Evolutionary conservation across 2,113 vertebrate species (phyloP).

Genomic region (Antennarius striatus): DNA sequence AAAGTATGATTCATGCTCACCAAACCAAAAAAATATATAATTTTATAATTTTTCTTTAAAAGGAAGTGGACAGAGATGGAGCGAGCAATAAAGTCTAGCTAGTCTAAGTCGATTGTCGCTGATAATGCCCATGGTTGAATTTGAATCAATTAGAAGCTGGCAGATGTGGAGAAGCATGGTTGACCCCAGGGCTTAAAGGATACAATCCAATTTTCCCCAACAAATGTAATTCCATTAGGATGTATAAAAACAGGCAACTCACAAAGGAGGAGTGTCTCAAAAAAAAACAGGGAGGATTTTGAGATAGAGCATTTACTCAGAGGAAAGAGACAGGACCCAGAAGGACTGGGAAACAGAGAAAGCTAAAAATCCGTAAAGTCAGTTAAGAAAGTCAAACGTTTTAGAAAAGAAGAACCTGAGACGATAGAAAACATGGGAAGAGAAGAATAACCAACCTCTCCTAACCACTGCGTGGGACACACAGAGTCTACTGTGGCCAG

Average conservation of each 20-base stretch:
- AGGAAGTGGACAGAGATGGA: conserved; percentile 32
- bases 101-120: conserved; percentile 76
- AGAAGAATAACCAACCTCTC: too few relatives aligned
- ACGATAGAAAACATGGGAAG: too few relatives aligned
- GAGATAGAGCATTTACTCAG: conserved; percentile 30
- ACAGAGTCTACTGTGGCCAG: too few relatives aligned
- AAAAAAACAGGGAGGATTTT: conserved; percentile 40
- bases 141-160: conserved; percentile 83
- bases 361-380: conserved; percentile 17
- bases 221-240: conserved; percentile 88
- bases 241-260: conserved; percentile 63
- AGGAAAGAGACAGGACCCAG: conserved; percentile 47
- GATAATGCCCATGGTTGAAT: conserved; percentile 86
- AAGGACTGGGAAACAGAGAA: conserved; percentile 48
- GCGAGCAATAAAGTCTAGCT: conserved; percentile 55
- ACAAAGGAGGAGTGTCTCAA: conserved; percentile 68
- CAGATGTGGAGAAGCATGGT: conserved; percentile 76
- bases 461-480: too few relatives aligned
- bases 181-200: conserved; percentile 81
- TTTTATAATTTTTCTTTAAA: too few relatives aligned
- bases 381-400: conserved; percentile 15
- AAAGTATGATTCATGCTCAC: background rate
- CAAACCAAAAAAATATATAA: background rate
- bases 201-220: conserved; percentile 88
- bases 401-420: conserved; percentile 2